Conservation (phyloP, 1,140 invertebrate genomes). For the Pectinophora gossypiella region DNA sequence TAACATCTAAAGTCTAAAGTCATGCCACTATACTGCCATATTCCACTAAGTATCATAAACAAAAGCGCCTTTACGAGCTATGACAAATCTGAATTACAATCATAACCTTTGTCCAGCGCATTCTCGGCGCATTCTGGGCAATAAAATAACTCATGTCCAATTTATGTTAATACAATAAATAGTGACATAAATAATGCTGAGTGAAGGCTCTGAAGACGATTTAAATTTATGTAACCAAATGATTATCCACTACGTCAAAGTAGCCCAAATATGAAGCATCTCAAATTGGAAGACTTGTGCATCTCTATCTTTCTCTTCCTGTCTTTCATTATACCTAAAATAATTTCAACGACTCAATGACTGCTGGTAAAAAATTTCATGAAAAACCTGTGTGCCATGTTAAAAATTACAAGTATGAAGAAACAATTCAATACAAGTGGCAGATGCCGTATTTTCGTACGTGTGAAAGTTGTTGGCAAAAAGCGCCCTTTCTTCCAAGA, state of each 20-base stretch:
- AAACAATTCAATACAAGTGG: no score
- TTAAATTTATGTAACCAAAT: constrained; percentile 52
- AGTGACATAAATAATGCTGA: constrained; percentile 67
- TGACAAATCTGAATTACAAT: constrained; percentile 70
- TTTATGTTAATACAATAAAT: constrained; percentile 76
- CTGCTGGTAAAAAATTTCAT: background rate
- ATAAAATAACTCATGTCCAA: constrained; percentile 75
- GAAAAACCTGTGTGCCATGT: background rate
- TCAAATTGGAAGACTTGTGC: constrained; percentile 37
- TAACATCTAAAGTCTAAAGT: no score
- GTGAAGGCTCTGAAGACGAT: constrained; percentile 56
- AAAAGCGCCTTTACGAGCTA: constrained; percentile 64
- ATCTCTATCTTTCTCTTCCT: constrained; percentile 3
- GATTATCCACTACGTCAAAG: background rate
- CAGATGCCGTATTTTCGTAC: background rate
- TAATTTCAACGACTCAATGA: background rate
- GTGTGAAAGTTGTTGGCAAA: constrained; percentile 2
- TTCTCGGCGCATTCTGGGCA: constrained; percentile 60
- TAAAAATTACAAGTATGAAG: no score
- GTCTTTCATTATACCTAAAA: background rate
- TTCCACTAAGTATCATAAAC: constrained; percentile 32
- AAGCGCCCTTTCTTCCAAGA: background rate
- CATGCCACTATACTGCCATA: no score
- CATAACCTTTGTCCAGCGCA: constrained; percentile 63
- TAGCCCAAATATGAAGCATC: background rate